phyloP scores from a whole-genome alignment of 2,888 invertebrate genomes.

The Zeuzera pyrina region DNA sequence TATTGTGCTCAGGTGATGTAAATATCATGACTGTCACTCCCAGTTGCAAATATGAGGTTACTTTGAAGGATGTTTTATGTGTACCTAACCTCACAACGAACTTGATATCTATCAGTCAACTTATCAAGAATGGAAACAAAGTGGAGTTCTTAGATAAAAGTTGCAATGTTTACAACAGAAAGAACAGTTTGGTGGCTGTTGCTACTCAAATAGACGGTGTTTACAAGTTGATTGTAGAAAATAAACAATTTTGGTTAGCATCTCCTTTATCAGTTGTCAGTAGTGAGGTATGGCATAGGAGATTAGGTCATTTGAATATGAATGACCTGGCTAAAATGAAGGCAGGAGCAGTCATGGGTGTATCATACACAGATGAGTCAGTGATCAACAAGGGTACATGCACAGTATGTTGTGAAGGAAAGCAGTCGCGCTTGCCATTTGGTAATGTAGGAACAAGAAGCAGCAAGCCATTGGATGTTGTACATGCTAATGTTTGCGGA shows the following conservation, averaged over 20 bases:
- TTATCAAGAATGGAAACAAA: slow-evolving; percentile 15
- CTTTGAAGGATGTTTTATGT: slow-evolving; percentile 6
- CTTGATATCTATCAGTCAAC: slow-evolving; percentile 9
- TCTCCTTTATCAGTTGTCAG: slow-evolving; percentile 7
- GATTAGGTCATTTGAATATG: slow-evolving; percentile 18
- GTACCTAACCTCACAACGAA: slow-evolving; percentile 11
- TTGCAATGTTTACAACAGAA: slow-evolving; percentile 8
- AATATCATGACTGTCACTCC: slow-evolving; percentile 13
- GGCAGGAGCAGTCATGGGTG: slow-evolving; percentile 9
- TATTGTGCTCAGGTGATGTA: slow-evolving; percentile 9
- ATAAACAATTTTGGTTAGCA: slow-evolving; percentile 7
- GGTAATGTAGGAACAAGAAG: slow-evolving; percentile 11
- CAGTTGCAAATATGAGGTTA: slow-evolving; percentile 1
- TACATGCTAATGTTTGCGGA: slow-evolving; percentile 17
- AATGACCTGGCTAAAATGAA: slow-evolving; percentile 12
- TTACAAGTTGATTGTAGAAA: slow-evolving; percentile 10
- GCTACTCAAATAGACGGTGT: too few relatives aligned
- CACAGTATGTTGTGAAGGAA: slow-evolving; percentile 14
- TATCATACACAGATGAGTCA: background rate
- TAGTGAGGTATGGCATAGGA: slow-evolving; percentile 13
- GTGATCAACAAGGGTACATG: too few relatives aligned
- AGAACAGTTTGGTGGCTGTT: slow-evolving; percentile 5
- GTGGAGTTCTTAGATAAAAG: too few relatives aligned
- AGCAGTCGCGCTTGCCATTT: slow-evolving; percentile 15
- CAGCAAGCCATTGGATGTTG: slow-evolving; percentile 9